Evolutionary conservation across 2,113 vertebrate species (phyloP).

Genomic region (Piliocolobus tephrosceles): DNA sequence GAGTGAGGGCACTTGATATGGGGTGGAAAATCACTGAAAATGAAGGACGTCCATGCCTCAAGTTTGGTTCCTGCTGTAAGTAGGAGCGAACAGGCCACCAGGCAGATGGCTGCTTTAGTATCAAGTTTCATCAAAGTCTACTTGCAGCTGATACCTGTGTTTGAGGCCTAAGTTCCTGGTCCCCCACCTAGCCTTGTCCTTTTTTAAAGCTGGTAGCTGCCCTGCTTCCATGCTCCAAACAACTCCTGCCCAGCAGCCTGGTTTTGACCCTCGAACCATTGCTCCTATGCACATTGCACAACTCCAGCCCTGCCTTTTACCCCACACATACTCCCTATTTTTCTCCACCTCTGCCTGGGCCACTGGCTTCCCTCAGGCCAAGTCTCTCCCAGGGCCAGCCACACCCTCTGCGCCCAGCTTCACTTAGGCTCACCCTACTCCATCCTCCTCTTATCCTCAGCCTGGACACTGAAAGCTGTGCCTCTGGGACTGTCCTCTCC

Average conservation of each 20-base stretch:
- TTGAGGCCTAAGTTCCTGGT: too few relatives aligned
- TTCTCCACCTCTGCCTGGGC: neutral
- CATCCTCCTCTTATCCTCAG: neutral
- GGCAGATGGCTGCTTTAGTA: too few relatives aligned
- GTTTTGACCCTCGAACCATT: neutral
- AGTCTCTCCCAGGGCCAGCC: neutral
- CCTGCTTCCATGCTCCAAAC: neutral
- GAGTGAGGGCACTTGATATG: too few relatives aligned
- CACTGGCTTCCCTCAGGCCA: too few relatives aligned
- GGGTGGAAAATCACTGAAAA: too few relatives aligned
- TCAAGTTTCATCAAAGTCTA: too few relatives aligned
- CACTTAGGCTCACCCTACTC: neutral
- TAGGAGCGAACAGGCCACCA: too few relatives aligned
- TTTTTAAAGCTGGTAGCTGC: neutral
- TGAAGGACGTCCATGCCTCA: too few relatives aligned
- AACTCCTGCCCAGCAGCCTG: neutral
- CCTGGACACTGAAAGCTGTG: neutral
- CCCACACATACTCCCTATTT: neutral
- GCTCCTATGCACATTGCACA: neutral
- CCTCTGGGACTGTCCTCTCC: neutral
- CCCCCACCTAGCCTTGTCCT: neutral
- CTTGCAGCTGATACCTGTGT: too few relatives aligned
- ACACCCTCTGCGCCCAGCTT: neutral
- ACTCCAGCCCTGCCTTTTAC: neutral
- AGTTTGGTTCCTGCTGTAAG: too few relatives aligned